Base-by-base conservation (phyloP, 2,888 invertebrate species). In the Cerceris ruficornis region DNA sequence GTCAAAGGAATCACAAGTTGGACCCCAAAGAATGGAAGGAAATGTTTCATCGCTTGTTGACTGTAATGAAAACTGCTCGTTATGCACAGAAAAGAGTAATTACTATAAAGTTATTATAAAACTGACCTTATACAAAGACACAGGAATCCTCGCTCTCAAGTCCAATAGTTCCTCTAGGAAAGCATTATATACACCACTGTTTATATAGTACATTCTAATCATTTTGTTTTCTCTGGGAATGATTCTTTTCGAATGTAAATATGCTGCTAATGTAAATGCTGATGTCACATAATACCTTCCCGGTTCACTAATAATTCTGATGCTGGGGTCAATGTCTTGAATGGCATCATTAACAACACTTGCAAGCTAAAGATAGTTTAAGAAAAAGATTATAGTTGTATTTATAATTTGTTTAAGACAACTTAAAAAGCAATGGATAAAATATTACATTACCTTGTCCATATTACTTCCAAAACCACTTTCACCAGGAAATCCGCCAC, bases 1-100 rank as follows among this genome's bases (percentile, higher is more conserved):
- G 87, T 95, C 95, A 58, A 94, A 88, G 14, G 94, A 93, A 88
- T 95, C 95, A 86, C 95, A 95, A 0, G 95, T 95, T 57, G 95
- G 95, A 7, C 95, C 95, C 95, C 95, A 95, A 74, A 95, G 86
- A 14, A 91, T 91, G 9, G 91, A 89, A 28, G 66, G 13, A 64
- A 86, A 87, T 79, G 79, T 84, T 67, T 87, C 82, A 6, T 84
- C 85, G n/a, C 64, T 84, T 2, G n/a, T 43, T 15, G 76, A 61
- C 88, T 87, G 9, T 39, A 60, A 54, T 13, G 61, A 49, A 65
- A 58, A 70, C 14, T 49, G 50, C 13, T 14, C 15, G 50, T 72
- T 8, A 42, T n/a, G n/a, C 5, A 28, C 49, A 1, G 6, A 28
- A 46, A 58, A 17, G 17, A 9, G 7, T 28, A 15, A 39, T 60